A percentile compares a stretch with the other conserved stretches of the same genome.
Evolutionary conservation across 2,888 invertebrate species (phyloP).

Genomic region (Pterobdella sp.): DNA sequence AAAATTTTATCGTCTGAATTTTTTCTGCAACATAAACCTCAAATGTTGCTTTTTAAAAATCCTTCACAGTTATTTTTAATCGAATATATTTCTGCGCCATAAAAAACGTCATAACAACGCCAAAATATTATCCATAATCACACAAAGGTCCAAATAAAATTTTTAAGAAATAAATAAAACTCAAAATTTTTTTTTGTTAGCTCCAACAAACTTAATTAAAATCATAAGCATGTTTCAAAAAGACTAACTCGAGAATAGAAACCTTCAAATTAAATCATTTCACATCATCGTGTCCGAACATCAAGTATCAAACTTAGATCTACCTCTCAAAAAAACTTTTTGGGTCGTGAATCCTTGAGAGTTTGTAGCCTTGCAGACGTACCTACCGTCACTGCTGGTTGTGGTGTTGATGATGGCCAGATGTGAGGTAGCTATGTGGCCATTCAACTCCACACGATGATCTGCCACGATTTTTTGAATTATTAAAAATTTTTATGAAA

Average conservation of each 20-base stretch:
- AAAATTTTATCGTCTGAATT: too few relatives aligned
- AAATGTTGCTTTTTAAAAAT: neutral
- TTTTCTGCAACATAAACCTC: too few relatives aligned
- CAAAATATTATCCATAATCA: too few relatives aligned
- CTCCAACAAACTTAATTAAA: too few relatives aligned
- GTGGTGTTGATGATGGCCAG: slow-evolving; percentile 1
- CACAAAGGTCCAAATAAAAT: too few relatives aligned
- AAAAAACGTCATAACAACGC: neutral
- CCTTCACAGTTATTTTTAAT: neutral
- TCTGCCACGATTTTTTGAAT: too few relatives aligned
- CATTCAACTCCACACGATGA: neutral
- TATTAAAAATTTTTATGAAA: too few relatives aligned
- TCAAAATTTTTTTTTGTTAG: too few relatives aligned
- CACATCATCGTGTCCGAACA: neutral
- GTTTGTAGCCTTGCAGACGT: slow-evolving; percentile 12
- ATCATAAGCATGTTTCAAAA: too few relatives aligned
- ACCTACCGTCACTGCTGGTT: neutral
- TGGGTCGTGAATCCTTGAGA: slow-evolving; percentile 1
- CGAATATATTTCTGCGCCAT: neutral
- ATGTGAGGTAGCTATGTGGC: slow-evolving; percentile 1
- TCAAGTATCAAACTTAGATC: neutral
- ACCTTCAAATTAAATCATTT: too few relatives aligned
- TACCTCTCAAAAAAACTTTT: neutral
- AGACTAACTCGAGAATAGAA: too few relatives aligned
- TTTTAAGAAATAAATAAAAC: too few relatives aligned